Percentiles rank a stretch among this genome's conserved stretches.
Evolutionary conservation across 2,113 vertebrate genomes (phyloP).

Genomic region (Brachyhypopomus occidentalis): DNA sequence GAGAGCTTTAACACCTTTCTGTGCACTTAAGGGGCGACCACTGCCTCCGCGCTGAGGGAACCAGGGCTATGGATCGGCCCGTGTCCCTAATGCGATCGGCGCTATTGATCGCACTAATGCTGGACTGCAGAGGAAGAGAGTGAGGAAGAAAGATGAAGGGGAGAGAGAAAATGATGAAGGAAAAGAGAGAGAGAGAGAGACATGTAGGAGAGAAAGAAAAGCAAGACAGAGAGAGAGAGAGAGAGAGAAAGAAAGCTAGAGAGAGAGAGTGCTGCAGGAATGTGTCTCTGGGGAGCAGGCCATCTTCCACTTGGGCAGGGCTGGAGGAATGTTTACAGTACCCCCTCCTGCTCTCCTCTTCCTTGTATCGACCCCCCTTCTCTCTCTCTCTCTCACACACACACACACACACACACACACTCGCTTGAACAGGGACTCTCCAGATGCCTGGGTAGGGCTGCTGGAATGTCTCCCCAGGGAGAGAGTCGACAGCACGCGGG

Average conservation of each 20-base stretch:
- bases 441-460: conserved; percentile 65
- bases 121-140: conserved; percentile 79
- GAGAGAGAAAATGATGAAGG: conserved; percentile 3
- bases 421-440: conserved; percentile 46
- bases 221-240: conserved; percentile 67
- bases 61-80: conserved; percentile 78
- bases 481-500: conserved; percentile 54
- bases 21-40: conserved; percentile 79
- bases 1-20: conserved; percentile 79
- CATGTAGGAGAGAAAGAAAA: conserved; percentile 55
- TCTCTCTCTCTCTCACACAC: neutral
- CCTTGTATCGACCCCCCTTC: conserved; percentile 38
- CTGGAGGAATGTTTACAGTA: conserved; percentile 71
- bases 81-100: conserved; percentile 80
- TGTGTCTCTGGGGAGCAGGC: conserved; percentile 72
- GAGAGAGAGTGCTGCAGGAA: conserved; percentile 77
- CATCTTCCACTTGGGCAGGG: conserved; percentile 77
- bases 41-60: conserved; percentile 79
- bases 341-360: conserved; percentile 36
- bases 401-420: conserved; percentile 18
- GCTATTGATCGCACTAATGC: conserved; percentile 82
- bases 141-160: conserved; percentile 47
- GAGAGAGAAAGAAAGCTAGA: conserved; percentile 60
- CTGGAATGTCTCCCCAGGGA: conserved; percentile 75
- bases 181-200: conserved; percentile 6